These are phyloP conservation scores for Microctonus brassicae DNA, from an alignment of 2,888 invertebrate species.

Conservation along the genomic window DNA sequence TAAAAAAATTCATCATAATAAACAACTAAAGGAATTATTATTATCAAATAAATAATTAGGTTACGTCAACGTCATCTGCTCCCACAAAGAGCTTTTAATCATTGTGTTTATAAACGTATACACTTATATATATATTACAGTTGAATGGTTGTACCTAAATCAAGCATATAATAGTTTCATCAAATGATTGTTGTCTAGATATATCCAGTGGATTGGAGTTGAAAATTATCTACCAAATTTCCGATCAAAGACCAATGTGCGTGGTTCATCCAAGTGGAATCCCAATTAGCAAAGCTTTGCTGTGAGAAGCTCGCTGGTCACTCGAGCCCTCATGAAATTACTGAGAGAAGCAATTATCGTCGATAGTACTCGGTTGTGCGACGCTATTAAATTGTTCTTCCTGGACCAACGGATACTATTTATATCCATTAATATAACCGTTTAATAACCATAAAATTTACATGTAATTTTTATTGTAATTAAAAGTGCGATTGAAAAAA, in stretches of 20 bases:
- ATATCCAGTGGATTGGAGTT: neutral
- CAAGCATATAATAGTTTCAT: neutral
- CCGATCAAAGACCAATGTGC: conserved; percentile 42
- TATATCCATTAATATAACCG: neutral
- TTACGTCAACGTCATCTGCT: no score
- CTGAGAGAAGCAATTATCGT: conserved; percentile 9
- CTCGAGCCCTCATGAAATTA: conserved; percentile 2
- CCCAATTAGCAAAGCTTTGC: conserved; percentile 41
- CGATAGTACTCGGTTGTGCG: neutral
- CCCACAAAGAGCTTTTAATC: no score
- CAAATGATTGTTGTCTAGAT: neutral
- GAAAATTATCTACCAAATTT: conserved; percentile 39
- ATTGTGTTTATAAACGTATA: no score
- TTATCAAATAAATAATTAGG: no score
- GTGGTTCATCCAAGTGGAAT: conserved; percentile 41
- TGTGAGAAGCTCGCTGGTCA: conserved; percentile 22
- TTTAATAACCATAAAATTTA: neutral
- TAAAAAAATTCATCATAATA: no score
- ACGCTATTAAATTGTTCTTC: conserved; percentile 5
- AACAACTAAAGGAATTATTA: no score
- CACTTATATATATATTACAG: no score
- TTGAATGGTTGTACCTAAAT: neutral
- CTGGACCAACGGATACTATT: conserved; percentile 14
- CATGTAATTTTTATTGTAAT: neutral
- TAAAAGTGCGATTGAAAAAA: neutral